Evolutionary conservation across 1,140 invertebrate genomes (phyloP).

Genomic region (Mizuhopecten yessoensis): DNA sequence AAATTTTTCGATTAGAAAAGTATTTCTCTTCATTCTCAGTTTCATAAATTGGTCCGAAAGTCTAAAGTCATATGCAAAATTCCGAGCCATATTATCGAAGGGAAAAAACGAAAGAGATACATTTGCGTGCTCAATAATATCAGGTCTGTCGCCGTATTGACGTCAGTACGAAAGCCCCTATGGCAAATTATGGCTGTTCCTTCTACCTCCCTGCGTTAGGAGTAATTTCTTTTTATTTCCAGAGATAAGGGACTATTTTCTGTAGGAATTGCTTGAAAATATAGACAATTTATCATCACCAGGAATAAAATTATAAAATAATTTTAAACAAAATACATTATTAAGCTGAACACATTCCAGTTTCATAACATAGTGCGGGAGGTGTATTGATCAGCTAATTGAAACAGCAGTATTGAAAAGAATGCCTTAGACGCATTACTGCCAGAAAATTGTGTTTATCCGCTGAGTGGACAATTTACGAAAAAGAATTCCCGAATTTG

Average conservation of each 20-base stretch:
- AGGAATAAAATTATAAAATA: background rate
- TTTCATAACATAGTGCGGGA: slow-evolving; percentile 48
- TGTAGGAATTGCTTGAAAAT: slow-evolving; percentile 35
- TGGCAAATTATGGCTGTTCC: slow-evolving; percentile 72
- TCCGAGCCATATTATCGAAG: slow-evolving; percentile 70
- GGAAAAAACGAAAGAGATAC: slow-evolving; percentile 78
- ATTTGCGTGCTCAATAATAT: slow-evolving; percentile 81
- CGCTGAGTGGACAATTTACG: slow-evolving; percentile 76
- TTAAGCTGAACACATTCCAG: background rate
- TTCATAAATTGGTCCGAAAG: slow-evolving; percentile 46
- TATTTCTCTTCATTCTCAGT: slow-evolving; percentile 38
- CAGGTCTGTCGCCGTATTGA: slow-evolving; percentile 76
- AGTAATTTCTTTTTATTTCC: slow-evolving; percentile 33
- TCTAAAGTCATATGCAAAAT: slow-evolving; percentile 61
- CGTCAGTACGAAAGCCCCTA: slow-evolving; percentile 78
- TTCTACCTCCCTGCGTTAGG: slow-evolving; percentile 61
- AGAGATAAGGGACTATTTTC: slow-evolving; percentile 44
- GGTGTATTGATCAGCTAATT: slow-evolving; percentile 75
- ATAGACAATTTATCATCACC: background rate
- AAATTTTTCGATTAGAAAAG: slow-evolving; percentile 24
- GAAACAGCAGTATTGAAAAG: slow-evolving; percentile 81
- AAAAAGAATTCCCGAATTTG: slow-evolving; percentile 78
- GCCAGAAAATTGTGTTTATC: slow-evolving; percentile 73
- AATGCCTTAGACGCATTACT: slow-evolving; percentile 80
- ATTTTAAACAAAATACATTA: background rate